These are phyloP conservation scores for Dicrurus megarhynchus DNA, from an alignment of 2,113 vertebrate species.

Conservation along the genomic window DNA sequence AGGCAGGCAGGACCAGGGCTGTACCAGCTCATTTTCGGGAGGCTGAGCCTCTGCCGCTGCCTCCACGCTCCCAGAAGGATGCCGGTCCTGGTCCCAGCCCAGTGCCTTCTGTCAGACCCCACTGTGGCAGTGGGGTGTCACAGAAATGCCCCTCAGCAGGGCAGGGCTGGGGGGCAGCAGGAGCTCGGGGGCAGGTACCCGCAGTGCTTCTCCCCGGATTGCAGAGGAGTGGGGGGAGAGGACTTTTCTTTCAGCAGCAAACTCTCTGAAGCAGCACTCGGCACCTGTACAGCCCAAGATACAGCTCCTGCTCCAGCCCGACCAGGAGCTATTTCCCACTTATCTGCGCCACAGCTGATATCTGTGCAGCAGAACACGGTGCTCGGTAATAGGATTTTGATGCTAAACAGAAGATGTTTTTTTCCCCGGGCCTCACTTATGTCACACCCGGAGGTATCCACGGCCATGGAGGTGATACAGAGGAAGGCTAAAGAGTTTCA, in stretches of 20 bases:
- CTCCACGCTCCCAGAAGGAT: fast-evolving
- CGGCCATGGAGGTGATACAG: neutral
- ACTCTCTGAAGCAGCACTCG: neutral
- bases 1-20: neutral
- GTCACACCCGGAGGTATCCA: neutral
- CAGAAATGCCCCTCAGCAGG: neutral
- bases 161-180: neutral
- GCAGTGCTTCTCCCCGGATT: neutral
- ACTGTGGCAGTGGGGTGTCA: fast-evolving
- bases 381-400: neutral
- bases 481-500: slow-evolving; percentile 29
- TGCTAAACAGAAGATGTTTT: neutral
- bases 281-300: neutral
- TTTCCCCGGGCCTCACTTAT: neutral
- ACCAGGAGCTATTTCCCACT: neutral
- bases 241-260: neutral
- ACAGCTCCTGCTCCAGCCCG: neutral
- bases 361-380: neutral
- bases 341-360: neutral
- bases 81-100: neutral
- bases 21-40: fast-evolving
- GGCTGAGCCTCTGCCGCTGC: neutral
- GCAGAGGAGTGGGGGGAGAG: neutral
- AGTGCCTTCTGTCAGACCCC: fast-evolving
- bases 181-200: fast-evolving